A percentile compares a stretch with the other conserved stretches of the same genome.
Conservation (phyloP, 2,888 invertebrate genomes). For the Cheilosia urbana region DNA sequence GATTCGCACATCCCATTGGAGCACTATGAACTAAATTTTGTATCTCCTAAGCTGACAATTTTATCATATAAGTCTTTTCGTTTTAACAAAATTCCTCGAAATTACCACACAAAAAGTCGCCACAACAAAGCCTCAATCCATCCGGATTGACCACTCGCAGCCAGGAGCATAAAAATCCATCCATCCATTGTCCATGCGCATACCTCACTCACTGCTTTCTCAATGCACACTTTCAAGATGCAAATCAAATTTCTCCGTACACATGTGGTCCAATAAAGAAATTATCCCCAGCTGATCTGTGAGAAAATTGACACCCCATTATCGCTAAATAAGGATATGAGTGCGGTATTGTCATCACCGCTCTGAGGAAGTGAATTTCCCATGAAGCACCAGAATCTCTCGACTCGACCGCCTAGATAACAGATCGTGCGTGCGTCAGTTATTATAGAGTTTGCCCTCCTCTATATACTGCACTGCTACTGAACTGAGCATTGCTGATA, state of each 20-base stretch:
- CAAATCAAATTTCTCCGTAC: slow-evolving; percentile 64
- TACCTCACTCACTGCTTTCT: background rate
- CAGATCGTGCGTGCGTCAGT: slow-evolving; percentile 38
- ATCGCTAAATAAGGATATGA: slow-evolving; percentile 57
- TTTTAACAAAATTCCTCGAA: slow-evolving; percentile 15
- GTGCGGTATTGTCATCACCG: slow-evolving; percentile 37
- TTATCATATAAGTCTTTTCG: no score
- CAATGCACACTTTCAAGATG: slow-evolving; percentile 39
- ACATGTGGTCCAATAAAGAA: slow-evolving; percentile 73
- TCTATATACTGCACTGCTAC: background rate
- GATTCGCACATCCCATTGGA: no score
- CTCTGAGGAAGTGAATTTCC: slow-evolving; percentile 34
- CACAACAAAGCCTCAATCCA: slow-evolving; percentile 24
- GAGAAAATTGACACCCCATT: slow-evolving; percentile 75
- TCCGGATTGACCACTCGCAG: slow-evolving; percentile 48
- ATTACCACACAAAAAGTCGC: slow-evolving; percentile 26
- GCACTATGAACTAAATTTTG: no score
- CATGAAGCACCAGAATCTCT: slow-evolving; percentile 40
- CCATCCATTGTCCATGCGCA: background rate
- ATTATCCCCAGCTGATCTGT: slow-evolving; percentile 65
- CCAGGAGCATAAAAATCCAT: background rate
- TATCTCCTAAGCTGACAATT: no score
- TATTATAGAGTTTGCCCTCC: background rate
- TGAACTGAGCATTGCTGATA: slow-evolving; percentile 5
- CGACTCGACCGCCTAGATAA: slow-evolving; percentile 38